These are phyloP conservation scores for Montipora cactus DNA, from an alignment of 64 coral and sea anemone species.

Conservation along the genomic window DNA sequence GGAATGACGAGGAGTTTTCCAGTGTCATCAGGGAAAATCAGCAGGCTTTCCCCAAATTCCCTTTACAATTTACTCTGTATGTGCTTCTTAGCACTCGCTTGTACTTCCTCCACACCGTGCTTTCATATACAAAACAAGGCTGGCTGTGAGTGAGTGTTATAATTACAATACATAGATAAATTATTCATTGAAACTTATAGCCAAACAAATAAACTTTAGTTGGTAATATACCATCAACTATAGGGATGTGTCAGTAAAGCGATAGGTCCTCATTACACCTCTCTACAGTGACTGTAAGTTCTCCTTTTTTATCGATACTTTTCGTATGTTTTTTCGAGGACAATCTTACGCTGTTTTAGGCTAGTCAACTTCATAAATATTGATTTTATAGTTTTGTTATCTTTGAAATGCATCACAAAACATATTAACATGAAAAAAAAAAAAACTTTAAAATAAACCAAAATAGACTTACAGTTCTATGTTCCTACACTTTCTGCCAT, in stretches of 20 bases:
- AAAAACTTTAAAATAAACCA: background rate
- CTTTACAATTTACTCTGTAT: background rate
- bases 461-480: constrained; percentile 22
- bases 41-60: background rate
- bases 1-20: constrained; percentile 8
- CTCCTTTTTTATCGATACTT: background rate
- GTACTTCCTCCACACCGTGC: too few relatives aligned
- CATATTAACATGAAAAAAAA: background rate
- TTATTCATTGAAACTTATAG: background rate
- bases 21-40: constrained; percentile 16
- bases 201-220: background rate
- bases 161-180: background rate
- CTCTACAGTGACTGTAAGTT: background rate
- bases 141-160: background rate
- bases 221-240: background rate
- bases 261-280: background rate
- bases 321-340: background rate
- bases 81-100: too few relatives aligned
- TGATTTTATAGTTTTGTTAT: background rate
- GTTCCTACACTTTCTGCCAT: constrained; percentile 3
- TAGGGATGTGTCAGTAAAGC: background rate
- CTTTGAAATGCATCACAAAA: background rate
- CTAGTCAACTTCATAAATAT: background rate
- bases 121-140: too few relatives aligned
- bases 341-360: constrained; percentile 3